These are phyloP conservation scores for Sarcophaga variegata DNA, from an alignment of 2,888 invertebrate genomes.

Conservation along the genomic window DNA sequence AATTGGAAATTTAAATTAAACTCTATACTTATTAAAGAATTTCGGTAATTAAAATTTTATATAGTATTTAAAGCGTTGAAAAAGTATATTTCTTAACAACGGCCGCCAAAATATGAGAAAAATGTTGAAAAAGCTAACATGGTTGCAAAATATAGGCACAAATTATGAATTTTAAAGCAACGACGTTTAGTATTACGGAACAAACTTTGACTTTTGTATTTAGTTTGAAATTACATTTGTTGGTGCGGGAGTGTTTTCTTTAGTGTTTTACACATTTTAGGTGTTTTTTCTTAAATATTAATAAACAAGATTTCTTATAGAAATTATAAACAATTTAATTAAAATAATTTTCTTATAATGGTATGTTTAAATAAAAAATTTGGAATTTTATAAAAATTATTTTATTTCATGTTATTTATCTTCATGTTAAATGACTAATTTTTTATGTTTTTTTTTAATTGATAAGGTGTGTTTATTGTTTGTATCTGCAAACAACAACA, in stretches of 20 bases:
- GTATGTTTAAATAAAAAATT: constrained; percentile 6
- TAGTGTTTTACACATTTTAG: neutral
- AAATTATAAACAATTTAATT: neutral
- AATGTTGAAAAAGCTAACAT: neutral
- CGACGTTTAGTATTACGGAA: constrained; percentile 1
- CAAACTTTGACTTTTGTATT: neutral
- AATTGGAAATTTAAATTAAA: neutral
- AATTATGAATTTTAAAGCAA: neutral
- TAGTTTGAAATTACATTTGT: constrained; percentile 19
- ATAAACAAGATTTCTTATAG: neutral
- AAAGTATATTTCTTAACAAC: neutral
- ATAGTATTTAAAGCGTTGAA: neutral
- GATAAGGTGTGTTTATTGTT: constrained; percentile 57
- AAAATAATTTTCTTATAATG: constrained; percentile 16
- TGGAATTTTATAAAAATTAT: neutral
- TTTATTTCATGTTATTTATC: constrained; percentile 14
- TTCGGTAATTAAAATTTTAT: neutral
- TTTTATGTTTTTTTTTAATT: constrained; percentile 45
- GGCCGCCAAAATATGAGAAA: constrained; percentile 32
- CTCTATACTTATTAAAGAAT: neutral
- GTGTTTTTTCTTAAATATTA: constrained; percentile 9
- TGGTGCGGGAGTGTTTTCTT: constrained; percentile 4
- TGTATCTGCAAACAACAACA: constrained; percentile 43
- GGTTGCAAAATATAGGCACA: constrained; percentile 3
- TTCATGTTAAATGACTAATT: constrained; percentile 56